Conservation (phyloP, 2,888 invertebrate species). For the Thymelicus lineola region DNA sequence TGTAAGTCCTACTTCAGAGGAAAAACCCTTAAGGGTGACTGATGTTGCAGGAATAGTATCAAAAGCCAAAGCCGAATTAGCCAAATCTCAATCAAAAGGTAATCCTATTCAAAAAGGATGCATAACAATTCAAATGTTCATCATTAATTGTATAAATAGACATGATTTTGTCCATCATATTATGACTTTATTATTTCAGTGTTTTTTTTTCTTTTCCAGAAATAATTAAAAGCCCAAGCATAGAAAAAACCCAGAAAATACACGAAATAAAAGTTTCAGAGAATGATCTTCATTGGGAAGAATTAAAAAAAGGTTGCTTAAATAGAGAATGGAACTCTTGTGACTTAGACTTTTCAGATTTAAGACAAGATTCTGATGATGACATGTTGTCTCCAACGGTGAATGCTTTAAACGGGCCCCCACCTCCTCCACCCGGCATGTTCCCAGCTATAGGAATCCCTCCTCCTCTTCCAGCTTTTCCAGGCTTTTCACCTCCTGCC, state of each 20-base stretch:
- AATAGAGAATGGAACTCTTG: constrained; percentile 92
- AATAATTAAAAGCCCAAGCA: constrained; percentile 89
- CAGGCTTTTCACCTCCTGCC: constrained; percentile 75
- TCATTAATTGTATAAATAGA: neutral
- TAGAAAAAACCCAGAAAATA: constrained; percentile 87
- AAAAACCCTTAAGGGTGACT: constrained; percentile 88
- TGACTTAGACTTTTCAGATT: constrained; percentile 98
- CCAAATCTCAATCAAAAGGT: constrained; percentile 93
- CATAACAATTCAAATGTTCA: neutral
- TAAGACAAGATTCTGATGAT: constrained; percentile 94
- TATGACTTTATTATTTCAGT: neutral
- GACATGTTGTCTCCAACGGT: constrained; percentile 89
- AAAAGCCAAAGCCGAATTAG: constrained; percentile 96
- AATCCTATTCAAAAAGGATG: neutral
- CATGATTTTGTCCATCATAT: neutral
- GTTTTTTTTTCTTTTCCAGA: constrained; percentile 71
- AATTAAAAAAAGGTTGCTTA: constrained; percentile 89
- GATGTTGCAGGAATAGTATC: constrained; percentile 96
- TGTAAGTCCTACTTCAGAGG: constrained; percentile 82
- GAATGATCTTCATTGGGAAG: constrained; percentile 98
- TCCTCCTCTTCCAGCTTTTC: constrained; percentile 84
- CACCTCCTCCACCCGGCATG: constrained; percentile 91
- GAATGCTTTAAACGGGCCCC: constrained; percentile 88
- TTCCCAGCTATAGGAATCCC: constrained; percentile 79
- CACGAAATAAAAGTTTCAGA: constrained; percentile 93